Conservation (phyloP, 2,797 vertebrate genomes). For the Thunnus albacares region DNA sequence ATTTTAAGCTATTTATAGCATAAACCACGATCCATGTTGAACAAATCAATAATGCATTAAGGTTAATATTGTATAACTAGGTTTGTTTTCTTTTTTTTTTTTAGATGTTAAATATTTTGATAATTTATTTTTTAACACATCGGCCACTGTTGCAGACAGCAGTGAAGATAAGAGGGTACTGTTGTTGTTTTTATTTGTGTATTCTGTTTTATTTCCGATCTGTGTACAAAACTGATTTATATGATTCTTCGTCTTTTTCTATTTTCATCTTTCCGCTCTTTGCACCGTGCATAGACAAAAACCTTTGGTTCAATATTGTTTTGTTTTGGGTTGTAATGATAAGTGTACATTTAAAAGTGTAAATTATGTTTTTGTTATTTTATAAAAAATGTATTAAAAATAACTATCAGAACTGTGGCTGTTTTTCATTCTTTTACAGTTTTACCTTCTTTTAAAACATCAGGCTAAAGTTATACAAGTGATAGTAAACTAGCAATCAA, state of each 20-base stretch:
- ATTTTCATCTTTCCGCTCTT: slow-evolving; percentile 37
- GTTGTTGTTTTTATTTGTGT: slow-evolving; percentile 66
- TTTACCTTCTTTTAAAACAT: too few relatives aligned
- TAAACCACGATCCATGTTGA: slow-evolving; percentile 74
- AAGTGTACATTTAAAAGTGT: slow-evolving; percentile 90
- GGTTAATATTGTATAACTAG: slow-evolving; percentile 73
- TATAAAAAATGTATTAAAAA: slow-evolving; percentile 87
- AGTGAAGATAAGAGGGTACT: slow-evolving; percentile 81
- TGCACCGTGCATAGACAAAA: slow-evolving; percentile 48
- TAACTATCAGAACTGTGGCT: slow-evolving; percentile 63
- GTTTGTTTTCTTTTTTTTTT: slow-evolving; percentile 58
- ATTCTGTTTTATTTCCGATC: slow-evolving; percentile 74
- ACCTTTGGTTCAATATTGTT: slow-evolving; percentile 62
- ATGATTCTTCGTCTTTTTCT: slow-evolving; percentile 57
- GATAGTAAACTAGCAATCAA: neutral
- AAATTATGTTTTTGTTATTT: slow-evolving; percentile 92
- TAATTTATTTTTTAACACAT: slow-evolving; percentile 89
- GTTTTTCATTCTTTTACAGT: neutral
- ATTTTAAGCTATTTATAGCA: slow-evolving; percentile 82
- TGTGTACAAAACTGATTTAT: slow-evolving; percentile 81
- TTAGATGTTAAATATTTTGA: slow-evolving; percentile 86
- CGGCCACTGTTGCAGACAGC: slow-evolving; percentile 78
- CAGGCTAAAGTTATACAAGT: neutral
- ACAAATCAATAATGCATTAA: slow-evolving; percentile 81
- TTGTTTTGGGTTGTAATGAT: slow-evolving; percentile 85